Conservation (phyloP, 2,888 invertebrate species). For the Cosmia trapezina region DNA sequence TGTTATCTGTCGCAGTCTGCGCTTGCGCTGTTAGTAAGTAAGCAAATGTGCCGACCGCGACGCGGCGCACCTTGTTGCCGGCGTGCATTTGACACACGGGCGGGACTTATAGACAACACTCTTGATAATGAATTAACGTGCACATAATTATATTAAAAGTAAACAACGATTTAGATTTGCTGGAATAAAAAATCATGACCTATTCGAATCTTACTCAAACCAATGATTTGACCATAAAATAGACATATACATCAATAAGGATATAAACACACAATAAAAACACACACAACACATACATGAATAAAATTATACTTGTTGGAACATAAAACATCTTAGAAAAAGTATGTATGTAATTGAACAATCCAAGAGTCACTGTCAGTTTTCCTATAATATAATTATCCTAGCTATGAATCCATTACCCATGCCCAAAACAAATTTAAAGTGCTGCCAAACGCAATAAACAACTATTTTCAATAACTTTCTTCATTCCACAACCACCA, state of each 20-base stretch:
- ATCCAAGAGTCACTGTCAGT: too few species aligned
- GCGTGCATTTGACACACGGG: conserved; percentile 41
- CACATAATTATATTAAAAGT: background rate
- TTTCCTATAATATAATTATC: too few species aligned
- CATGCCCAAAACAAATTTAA: too few species aligned
- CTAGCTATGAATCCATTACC: too few species aligned
- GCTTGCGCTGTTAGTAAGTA: conserved; percentile 50
- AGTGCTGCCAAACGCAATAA: too few species aligned
- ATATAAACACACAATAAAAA: too few species aligned
- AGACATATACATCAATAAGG: too few species aligned
- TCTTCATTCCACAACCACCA: background rate
- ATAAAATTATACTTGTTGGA: too few species aligned
- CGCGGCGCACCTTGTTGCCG: conserved; percentile 49
- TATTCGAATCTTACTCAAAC: background rate
- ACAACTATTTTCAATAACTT: background rate
- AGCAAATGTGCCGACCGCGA: conserved; percentile 61
- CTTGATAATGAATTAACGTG: background rate
- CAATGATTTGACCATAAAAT: too few species aligned
- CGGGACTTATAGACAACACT: background rate
- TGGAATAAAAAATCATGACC: background rate
- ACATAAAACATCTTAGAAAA: too few species aligned
- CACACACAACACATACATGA: too few species aligned
- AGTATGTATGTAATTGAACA: too few species aligned
- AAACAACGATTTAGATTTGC: background rate
- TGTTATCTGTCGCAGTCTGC: conserved; percentile 51